A percentile compares a stretch with the other conserved stretches of the same genome.
These are phyloP conservation scores for Papilio demoleus DNA, from an alignment of 2,888 invertebrate genomes.

Conservation along the genomic window DNA sequence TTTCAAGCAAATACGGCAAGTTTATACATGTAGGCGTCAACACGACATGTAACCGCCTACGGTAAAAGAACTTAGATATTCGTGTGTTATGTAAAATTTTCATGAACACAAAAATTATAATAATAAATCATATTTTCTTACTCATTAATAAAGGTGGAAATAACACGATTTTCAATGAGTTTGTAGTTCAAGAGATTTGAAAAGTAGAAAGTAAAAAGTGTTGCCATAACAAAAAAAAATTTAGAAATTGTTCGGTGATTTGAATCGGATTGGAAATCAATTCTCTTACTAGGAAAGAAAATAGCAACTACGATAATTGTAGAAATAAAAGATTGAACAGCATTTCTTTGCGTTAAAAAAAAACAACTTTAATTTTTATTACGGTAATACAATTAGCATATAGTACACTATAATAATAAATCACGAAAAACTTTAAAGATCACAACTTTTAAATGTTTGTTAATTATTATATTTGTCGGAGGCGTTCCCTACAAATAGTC, in stretches of 20 bases:
- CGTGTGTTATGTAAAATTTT: conserved; percentile 5
- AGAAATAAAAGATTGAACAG: background rate
- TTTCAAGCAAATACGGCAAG: conserved; percentile 3
- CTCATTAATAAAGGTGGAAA: too few relatives aligned
- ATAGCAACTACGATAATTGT: background rate
- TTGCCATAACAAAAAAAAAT: background rate
- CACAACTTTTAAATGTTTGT: conserved; percentile 41
- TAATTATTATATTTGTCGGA: conserved; percentile 52
- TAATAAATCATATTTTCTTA: background rate
- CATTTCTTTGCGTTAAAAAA: background rate
- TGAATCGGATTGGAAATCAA: background rate
- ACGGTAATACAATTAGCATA: background rate
- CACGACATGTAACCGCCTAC: conserved; percentile 19
- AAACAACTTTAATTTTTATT: background rate
- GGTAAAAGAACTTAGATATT: conserved; percentile 1
- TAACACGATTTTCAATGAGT: background rate
- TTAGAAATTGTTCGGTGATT: background rate
- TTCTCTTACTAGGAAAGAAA: background rate
- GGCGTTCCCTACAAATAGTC: conserved; percentile 71
- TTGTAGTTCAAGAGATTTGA: background rate
- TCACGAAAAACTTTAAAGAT: conserved; percentile 28
- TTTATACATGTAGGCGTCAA: conserved; percentile 23
- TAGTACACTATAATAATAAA: conserved; percentile 7
- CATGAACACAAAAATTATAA: background rate
- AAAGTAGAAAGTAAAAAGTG: background rate